A percentile compares a stretch with the other conserved stretches of the same genome.
phyloP scores from a whole-genome alignment of 2,797 vertebrate species.

The Yasuhikotakia modesta region DNA sequence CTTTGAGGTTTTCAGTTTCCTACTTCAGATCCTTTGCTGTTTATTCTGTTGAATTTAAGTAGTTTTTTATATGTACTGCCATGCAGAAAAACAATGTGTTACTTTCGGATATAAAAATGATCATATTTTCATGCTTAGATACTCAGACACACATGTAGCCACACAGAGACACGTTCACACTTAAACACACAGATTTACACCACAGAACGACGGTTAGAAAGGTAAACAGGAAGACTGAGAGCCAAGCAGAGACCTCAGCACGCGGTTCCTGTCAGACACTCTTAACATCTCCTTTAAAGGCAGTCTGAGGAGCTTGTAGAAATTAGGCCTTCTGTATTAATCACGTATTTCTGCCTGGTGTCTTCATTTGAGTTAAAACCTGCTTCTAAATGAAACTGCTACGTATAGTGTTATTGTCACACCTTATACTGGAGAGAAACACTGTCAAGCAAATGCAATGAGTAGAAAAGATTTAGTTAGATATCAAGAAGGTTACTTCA shows the following conservation, averaged over 20 bases:
- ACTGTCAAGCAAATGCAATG: neutral
- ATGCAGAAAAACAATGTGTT: neutral
- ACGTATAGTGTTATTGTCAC: neutral
- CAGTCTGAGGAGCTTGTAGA: neutral
- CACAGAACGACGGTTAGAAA: constrained; percentile 48
- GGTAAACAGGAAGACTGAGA: constrained; percentile 63
- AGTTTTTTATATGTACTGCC: neutral
- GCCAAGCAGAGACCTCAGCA: constrained; percentile 45
- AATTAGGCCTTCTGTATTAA: neutral
- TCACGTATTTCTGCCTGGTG: neutral
- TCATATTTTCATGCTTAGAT: neutral
- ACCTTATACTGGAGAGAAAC: neutral
- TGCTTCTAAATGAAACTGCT: neutral
- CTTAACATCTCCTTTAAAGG: constrained; percentile 29
- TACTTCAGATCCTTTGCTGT: constrained; percentile 3
- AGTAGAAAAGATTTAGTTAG: too few relatives aligned
- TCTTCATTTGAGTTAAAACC: neutral
- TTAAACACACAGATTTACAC: constrained; percentile 42
- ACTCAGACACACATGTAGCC: constrained; percentile 18
- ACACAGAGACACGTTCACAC: neutral
- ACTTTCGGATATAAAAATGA: neutral
- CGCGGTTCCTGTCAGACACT: constrained; percentile 52
- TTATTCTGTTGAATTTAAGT: constrained; percentile 18
- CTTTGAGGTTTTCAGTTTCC: constrained; percentile 60
- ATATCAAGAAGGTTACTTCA: neutral